Percentiles rank a stretch among this genome's conserved stretches.
Conservation (phyloP, 2,113 vertebrate genomes). For the Vimba vimba region DNA sequence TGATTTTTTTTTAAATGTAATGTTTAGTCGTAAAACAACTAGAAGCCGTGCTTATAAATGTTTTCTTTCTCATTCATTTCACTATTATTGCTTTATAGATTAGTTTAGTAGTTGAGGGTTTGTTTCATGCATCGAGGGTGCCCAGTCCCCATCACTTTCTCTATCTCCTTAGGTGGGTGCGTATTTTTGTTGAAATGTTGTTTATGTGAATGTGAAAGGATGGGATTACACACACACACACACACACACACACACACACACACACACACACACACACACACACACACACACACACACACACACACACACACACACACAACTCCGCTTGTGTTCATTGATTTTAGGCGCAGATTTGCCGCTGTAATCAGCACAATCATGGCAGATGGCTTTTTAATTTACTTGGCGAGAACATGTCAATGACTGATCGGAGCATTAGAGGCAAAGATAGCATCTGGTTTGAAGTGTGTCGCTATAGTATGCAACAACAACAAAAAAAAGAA, state of each 20-base stretch:
- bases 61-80: too few species aligned
- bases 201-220: constrained; percentile 91
- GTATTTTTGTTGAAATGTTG: constrained; percentile 94
- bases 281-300: constrained; percentile 93
- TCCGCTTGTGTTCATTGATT: constrained; percentile 74
- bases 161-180: constrained; percentile 91
- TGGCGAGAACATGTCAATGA: constrained; percentile 52
- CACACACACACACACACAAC: constrained; percentile 87
- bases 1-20: background rate
- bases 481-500: too few species aligned
- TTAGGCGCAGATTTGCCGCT: constrained; percentile 69
- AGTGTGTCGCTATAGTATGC: background rate
- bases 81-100: constrained; percentile 1
- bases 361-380: constrained; percentile 71
- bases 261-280: constrained; percentile 92
- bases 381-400: constrained; percentile 64
- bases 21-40: background rate
- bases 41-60: background rate
- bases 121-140: constrained; percentile 55
- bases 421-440: background rate
- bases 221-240: constrained; percentile 89
- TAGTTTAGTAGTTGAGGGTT: constrained; percentile 34
- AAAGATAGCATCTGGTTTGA: background rate
- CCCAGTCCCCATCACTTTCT: constrained; percentile 75
- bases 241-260: constrained; percentile 92